Conservation (phyloP, 2,797 vertebrate species). For the Calcarius lapponicus region DNA sequence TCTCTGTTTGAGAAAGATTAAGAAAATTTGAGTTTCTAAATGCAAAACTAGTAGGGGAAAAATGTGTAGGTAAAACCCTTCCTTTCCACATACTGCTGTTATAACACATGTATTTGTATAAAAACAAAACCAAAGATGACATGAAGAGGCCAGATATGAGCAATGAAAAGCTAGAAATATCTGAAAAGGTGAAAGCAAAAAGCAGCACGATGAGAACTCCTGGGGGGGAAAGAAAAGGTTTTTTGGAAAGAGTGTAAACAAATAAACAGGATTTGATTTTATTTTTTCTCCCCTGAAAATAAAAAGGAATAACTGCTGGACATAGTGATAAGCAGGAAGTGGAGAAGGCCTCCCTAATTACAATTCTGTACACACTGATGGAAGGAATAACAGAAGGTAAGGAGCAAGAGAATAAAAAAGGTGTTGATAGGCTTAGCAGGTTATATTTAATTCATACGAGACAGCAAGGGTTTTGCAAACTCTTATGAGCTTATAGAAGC, state of each 20-base stretch:
- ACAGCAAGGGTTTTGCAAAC: neutral
- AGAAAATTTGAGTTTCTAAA: neutral
- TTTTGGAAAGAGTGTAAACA: too few species aligned
- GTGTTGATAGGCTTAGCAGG: neutral
- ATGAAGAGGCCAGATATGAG: neutral
- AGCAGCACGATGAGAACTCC: too few species aligned
- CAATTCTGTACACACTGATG: neutral
- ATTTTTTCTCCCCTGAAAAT: accelerated
- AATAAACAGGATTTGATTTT: too few species aligned
- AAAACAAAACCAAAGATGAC: neutral
- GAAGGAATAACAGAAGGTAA: neutral
- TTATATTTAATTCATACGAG: neutral
- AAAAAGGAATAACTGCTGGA: neutral
- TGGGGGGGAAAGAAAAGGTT: too few species aligned
- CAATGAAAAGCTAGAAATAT: neutral
- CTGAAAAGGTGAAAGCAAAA: neutral
- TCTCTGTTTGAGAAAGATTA: neutral
- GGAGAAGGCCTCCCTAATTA: neutral
- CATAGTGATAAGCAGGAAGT: neutral
- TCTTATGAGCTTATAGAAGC: neutral
- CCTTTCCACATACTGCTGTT: neutral
- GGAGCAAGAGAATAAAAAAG: neutral
- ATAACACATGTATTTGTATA: neutral
- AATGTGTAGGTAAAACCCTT: neutral
- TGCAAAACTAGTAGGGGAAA: neutral